Evolutionary conservation across 1,140 invertebrate genomes (phyloP).

Genomic region (Agrilus planipennis): DNA sequence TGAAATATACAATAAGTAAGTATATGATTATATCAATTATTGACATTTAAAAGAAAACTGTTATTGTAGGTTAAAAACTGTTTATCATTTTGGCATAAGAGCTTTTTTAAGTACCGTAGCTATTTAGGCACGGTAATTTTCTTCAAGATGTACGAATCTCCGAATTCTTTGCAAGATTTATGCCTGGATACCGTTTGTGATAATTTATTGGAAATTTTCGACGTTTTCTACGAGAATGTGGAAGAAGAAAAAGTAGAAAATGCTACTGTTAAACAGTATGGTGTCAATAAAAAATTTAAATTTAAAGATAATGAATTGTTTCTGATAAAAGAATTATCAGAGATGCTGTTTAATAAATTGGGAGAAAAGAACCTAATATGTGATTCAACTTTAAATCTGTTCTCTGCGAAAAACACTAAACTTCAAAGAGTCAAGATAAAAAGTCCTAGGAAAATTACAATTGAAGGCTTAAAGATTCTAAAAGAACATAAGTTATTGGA

Average conservation of each 20-base stretch:
- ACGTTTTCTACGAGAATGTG: constrained; percentile 24
- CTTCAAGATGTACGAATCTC: constrained; percentile 52
- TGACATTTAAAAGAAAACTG: too few species aligned
- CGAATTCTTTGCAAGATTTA: constrained; percentile 48
- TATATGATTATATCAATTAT: too few species aligned
- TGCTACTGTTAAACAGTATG: background rate
- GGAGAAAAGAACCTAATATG: constrained; percentile 51
- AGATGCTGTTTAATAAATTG: constrained; percentile 50
- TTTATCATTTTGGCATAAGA: too few species aligned
- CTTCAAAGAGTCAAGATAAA: constrained; percentile 41
- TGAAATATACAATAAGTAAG: too few species aligned
- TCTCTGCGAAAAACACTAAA: constrained; percentile 51
- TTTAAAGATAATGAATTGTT: constrained; percentile 54
- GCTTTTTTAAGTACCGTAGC: too few species aligned
- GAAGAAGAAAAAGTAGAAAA: background rate
- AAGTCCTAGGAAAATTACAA: constrained; percentile 44
- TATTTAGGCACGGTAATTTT: too few species aligned
- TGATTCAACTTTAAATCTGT: constrained; percentile 53
- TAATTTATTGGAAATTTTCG: constrained; percentile 50
- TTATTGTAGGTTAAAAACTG: too few species aligned
- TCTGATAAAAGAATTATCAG: constrained; percentile 55
- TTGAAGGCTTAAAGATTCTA: constrained; percentile 51
- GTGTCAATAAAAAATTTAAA: constrained; percentile 33
- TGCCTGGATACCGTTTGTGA: constrained; percentile 60
- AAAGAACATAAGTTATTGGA: constrained; percentile 52